Conservation (phyloP, 2,797 vertebrate genomes). For the Tamandua tetradactyla region DNA sequence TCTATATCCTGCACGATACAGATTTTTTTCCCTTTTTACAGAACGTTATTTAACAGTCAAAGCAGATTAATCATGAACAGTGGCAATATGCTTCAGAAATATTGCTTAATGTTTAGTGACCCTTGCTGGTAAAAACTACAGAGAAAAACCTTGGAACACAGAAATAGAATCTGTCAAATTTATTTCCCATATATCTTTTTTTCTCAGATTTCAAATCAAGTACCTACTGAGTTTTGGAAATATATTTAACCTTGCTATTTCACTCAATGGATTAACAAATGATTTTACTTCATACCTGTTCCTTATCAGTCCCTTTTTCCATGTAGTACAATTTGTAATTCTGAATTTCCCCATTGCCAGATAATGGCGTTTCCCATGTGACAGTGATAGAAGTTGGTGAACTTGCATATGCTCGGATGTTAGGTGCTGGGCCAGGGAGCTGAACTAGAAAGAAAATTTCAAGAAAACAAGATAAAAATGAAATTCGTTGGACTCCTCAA, state of each 20-base stretch:
- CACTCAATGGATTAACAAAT: background rate
- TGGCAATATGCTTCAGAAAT: constrained; percentile 32
- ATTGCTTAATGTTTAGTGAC: background rate
- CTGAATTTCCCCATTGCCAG: constrained; percentile 95
- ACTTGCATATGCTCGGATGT: constrained; percentile 89
- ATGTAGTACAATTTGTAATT: constrained; percentile 97
- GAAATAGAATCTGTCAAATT: constrained; percentile 20
- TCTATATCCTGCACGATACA: background rate
- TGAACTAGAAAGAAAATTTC: constrained; percentile 89
- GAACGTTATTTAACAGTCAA: constrained; percentile 48
- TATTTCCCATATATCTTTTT: background rate
- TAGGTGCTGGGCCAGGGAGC: constrained; percentile 96
- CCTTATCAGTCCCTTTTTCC: constrained; percentile 91
- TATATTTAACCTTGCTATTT: constrained; percentile 46
- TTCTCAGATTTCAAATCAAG: background rate
- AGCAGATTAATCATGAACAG: constrained; percentile 1
- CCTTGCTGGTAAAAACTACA: background rate
- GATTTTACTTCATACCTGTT: constrained; percentile 88
- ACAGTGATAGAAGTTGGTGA: constrained; percentile 91
- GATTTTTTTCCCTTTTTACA: constrained; percentile 16
- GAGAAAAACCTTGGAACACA: background rate
- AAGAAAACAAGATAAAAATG: background rate
- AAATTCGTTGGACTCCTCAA: background rate
- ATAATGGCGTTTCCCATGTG: constrained; percentile 94
- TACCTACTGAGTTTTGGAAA: constrained; percentile 2